Conservation (phyloP, 2,797 vertebrate genomes). For the Chiroxiphia lanceolata region DNA sequence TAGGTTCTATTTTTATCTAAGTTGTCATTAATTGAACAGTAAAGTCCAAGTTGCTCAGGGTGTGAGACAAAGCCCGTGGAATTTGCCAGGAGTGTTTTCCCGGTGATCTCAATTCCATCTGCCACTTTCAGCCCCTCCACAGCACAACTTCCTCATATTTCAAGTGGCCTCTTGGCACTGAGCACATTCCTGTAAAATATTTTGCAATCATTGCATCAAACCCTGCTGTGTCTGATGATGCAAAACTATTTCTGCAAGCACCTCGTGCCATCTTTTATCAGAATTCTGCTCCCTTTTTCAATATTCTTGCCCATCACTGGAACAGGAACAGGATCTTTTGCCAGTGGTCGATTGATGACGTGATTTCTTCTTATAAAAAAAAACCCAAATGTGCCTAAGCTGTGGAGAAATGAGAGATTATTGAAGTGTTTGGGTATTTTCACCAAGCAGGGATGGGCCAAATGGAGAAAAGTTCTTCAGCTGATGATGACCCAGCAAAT, state of each 20-base stretch:
- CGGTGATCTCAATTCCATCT: neutral
- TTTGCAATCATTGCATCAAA: constrained; percentile 4
- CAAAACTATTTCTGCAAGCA: neutral
- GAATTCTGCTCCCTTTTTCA: neutral
- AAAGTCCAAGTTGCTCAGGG: neutral
- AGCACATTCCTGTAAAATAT: neutral
- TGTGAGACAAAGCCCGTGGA: neutral
- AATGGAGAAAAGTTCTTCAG: neutral
- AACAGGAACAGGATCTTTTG: neutral
- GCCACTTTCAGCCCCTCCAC: neutral
- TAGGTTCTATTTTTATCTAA: constrained; percentile 7
- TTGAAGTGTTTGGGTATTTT: neutral
- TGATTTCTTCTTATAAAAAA: neutral
- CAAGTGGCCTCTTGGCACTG: neutral
- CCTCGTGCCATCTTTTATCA: rapidly evolving
- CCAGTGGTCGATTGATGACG: too few relatives aligned
- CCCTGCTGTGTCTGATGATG: neutral
- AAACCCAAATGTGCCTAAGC: rapidly evolving
- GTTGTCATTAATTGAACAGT: neutral
- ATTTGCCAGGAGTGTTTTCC: neutral
- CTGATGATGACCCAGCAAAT: neutral
- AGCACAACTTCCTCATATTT: neutral
- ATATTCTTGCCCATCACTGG: neutral
- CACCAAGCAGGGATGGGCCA: neutral
- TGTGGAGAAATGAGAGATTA: neutral